A percentile compares a stretch with the other conserved stretches of the same genome.
phyloP scores from a whole-genome alignment of 2,797 vertebrate species.

The Heterohyrax brucei region DNA sequence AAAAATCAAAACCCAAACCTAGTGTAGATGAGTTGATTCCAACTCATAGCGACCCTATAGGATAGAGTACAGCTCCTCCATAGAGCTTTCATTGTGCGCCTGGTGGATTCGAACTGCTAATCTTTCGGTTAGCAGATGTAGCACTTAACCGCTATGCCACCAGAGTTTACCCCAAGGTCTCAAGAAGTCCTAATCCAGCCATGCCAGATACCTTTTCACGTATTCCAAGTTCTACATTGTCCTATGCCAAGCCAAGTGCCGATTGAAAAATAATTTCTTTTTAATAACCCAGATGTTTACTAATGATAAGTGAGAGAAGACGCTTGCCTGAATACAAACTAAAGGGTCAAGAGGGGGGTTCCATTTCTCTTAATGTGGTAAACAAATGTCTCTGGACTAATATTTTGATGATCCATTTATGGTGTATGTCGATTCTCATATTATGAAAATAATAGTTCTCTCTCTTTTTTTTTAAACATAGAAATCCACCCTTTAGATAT shows the following conservation, averaged over 20 bases:
- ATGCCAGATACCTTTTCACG: background rate
- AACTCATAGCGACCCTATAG: no score
- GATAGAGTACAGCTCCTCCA: no score
- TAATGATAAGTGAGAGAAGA: conserved; percentile 37
- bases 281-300: conserved; percentile 29
- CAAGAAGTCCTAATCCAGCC: background rate
- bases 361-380: background rate
- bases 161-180: background rate
- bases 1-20: no score
- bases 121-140: no score
- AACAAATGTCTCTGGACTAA: conserved; percentile 46
- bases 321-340: background rate
- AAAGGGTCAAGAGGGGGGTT: background rate
- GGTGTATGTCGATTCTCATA: background rate
- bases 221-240: background rate
- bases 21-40: no score
- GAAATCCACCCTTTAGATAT: background rate
- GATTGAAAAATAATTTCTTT: background rate
- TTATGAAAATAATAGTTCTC: background rate
- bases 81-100: no score
- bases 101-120: no score
- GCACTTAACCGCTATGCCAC: no score
- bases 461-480: background rate
- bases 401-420: conserved; percentile 27
- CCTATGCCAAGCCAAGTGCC: background rate